phyloP scores from a whole-genome alignment of 1,140 invertebrate species.

The Drosophila bocki region DNA sequence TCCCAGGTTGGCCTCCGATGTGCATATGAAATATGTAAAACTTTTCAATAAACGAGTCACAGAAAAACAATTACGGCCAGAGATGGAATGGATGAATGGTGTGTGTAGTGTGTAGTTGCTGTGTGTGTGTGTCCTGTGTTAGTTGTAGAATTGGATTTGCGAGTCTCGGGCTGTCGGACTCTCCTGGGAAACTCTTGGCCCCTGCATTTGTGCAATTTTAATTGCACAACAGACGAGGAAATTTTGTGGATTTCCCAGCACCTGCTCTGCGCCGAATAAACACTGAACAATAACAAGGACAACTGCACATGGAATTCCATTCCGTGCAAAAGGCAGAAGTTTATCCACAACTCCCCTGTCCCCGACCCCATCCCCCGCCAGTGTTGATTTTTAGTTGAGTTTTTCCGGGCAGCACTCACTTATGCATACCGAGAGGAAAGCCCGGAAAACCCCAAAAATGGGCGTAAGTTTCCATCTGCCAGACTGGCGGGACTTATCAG shows the following conservation, averaged over 20 bases:
- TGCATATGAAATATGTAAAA: conserved; percentile 60
- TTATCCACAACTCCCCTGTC: conserved; percentile 33
- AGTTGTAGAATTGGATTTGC: conserved; percentile 59
- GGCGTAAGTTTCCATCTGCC: not conserved
- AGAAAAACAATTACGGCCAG: conserved; percentile 67
- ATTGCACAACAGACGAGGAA: conserved; percentile 62
- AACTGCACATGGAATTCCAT: conserved; percentile 57
- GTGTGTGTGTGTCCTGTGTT: conserved; percentile 20
- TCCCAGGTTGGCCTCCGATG: conserved; percentile 35
- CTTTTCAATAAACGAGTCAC: conserved; percentile 77
- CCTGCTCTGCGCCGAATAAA: conserved; percentile 33
- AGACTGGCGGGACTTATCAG: conserved; percentile 23
- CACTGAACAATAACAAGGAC: conserved; percentile 46
- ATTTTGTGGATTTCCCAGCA: conserved; percentile 34
- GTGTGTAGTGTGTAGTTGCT: not conserved
- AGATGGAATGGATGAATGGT: conserved; percentile 1
- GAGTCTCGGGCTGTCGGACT: conserved; percentile 9
- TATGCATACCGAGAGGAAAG: conserved; percentile 22
- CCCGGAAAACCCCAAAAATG: conserved; percentile 14
- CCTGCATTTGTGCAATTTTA: conserved; percentile 63
- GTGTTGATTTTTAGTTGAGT: conserved; percentile 49
- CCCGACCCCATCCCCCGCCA: not conserved
- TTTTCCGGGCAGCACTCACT: conserved; percentile 32
- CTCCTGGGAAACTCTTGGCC: conserved; percentile 37
- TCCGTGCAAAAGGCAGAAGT: conserved; percentile 38